phyloP scores from a whole-genome alignment of 2,113 vertebrate species.

The Cheilinus undulatus region DNA sequence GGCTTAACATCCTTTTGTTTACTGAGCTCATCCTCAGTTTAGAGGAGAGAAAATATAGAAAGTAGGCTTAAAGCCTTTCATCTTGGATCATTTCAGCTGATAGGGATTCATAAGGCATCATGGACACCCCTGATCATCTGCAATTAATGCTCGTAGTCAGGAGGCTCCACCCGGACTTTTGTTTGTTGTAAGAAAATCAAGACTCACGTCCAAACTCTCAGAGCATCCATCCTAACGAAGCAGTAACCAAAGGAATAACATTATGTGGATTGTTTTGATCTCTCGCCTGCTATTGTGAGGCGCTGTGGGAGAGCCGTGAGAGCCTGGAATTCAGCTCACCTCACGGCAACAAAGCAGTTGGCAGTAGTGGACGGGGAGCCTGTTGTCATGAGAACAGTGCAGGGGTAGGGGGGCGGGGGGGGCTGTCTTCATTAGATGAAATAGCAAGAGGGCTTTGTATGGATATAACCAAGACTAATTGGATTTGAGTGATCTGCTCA shows the following conservation, averaged over 20 bases:
- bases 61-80: slow-evolving; percentile 63
- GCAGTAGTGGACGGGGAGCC: slow-evolving; percentile 59
- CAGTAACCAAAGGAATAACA: slow-evolving; percentile 10
- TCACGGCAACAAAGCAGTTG: slow-evolving; percentile 63
- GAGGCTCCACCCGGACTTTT: slow-evolving; percentile 32
- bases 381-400: slow-evolving; percentile 77
- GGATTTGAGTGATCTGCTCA: slow-evolving; percentile 66
- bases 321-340: slow-evolving; percentile 48
- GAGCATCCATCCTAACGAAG: slow-evolving; percentile 36
- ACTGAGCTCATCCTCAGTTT: slow-evolving; percentile 60
- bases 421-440: slow-evolving; percentile 70
- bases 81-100: slow-evolving; percentile 42
- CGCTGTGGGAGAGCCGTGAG: slow-evolving; percentile 47
- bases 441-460: slow-evolving; percentile 72
- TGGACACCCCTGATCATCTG: slow-evolving; percentile 45
- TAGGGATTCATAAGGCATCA: slow-evolving; percentile 22
- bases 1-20: slow-evolving; percentile 74
- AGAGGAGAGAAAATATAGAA: slow-evolving; percentile 38
- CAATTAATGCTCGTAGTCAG: slow-evolving; percentile 38
- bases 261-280: slow-evolving; percentile 56
- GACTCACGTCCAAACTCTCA: background rate
- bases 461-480: slow-evolving; percentile 77
- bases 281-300: slow-evolving; percentile 29
- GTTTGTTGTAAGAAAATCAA: slow-evolving; percentile 48
- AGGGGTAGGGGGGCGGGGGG: slow-evolving; percentile 32